Percentiles rank a stretch among this genome's conserved stretches.
These are phyloP conservation scores for Bufotes viridis DNA, from an alignment of 2,797 vertebrate species.

Conservation along the genomic window DNA sequence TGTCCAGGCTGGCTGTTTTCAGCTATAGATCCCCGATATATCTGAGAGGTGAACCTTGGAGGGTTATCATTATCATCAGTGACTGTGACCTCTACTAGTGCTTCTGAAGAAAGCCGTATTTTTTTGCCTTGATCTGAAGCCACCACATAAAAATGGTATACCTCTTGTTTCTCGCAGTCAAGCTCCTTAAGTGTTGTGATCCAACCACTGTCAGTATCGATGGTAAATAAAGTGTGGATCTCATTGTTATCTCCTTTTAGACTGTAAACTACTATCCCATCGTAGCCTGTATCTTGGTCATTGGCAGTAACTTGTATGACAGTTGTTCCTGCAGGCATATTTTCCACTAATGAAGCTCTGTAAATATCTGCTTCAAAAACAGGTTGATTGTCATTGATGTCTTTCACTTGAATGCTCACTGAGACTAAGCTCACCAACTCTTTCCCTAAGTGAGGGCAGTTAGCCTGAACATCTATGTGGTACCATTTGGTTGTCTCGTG, in stretches of 20 bases:
- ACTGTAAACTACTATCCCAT: constrained; percentile 90
- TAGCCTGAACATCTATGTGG: constrained; percentile 91
- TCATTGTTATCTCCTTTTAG: constrained; percentile 77
- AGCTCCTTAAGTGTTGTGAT: constrained; percentile 83
- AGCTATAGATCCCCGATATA: constrained; percentile 85
- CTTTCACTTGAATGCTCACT: constrained; percentile 92
- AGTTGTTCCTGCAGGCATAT: constrained; percentile 91
- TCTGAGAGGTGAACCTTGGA: constrained; percentile 84
- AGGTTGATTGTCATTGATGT: constrained; percentile 95
- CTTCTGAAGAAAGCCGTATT: constrained; percentile 88
- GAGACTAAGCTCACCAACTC: constrained; percentile 90
- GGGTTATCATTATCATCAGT: constrained; percentile 97
- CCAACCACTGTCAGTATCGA: constrained; percentile 91
- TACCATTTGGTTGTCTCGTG: constrained; percentile 96
- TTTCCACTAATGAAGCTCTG: constrained; percentile 90
- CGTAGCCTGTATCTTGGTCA: constrained; percentile 89
- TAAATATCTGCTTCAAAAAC: constrained; percentile 94
- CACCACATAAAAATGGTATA: constrained; percentile 86
- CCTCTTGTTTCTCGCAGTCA: constrained; percentile 84
- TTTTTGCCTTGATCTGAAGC: constrained; percentile 89
- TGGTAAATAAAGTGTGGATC: constrained; percentile 80
- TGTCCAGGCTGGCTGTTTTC: constrained; percentile 87
- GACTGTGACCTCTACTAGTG: constrained; percentile 88
- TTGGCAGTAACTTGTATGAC: constrained; percentile 97
- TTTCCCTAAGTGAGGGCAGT: constrained; percentile 86